phyloP scores from a whole-genome alignment of 2,797 vertebrate species.

The Acomys russatus region DNA sequence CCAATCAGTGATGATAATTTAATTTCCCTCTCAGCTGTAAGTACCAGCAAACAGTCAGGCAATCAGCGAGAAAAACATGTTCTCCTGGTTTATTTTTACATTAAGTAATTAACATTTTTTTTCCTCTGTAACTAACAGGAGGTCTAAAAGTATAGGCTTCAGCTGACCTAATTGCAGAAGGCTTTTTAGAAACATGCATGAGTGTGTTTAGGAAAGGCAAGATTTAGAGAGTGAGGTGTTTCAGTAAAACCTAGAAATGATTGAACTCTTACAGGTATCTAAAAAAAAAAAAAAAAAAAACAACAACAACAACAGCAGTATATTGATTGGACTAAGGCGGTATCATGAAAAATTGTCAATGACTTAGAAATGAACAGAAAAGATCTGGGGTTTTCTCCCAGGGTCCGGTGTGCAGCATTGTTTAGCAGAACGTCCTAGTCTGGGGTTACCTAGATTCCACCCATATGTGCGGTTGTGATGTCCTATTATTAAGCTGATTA shows the following conservation, averaged over 20 bases:
- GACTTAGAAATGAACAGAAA: conserved; percentile 14
- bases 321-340: background rate
- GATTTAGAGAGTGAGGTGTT: background rate
- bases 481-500: background rate
- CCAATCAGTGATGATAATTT: conserved; percentile 87
- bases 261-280: background rate
- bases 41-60: conserved; percentile 84
- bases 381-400: background rate
- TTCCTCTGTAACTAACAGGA: conserved; percentile 75
- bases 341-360: background rate
- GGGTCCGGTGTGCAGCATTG: background rate
- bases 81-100: conserved; percentile 87
- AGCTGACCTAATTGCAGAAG: conserved; percentile 78
- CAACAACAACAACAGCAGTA: too few relatives aligned
- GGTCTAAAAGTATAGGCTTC: conserved; percentile 78
- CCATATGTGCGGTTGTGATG: background rate
- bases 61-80: conserved; percentile 84
- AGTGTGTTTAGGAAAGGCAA: background rate
- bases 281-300: too few relatives aligned
- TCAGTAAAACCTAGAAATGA: background rate
- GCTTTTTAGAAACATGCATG: conserved; percentile 64
- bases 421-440: background rate
- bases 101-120: conserved; percentile 86
- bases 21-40: conserved; percentile 87
- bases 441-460: background rate